A percentile compares a stretch with the other conserved stretches of the same genome.
phyloP scores from a whole-genome alignment of 2,113 vertebrate species.

The Ameiurus melas region DNA sequence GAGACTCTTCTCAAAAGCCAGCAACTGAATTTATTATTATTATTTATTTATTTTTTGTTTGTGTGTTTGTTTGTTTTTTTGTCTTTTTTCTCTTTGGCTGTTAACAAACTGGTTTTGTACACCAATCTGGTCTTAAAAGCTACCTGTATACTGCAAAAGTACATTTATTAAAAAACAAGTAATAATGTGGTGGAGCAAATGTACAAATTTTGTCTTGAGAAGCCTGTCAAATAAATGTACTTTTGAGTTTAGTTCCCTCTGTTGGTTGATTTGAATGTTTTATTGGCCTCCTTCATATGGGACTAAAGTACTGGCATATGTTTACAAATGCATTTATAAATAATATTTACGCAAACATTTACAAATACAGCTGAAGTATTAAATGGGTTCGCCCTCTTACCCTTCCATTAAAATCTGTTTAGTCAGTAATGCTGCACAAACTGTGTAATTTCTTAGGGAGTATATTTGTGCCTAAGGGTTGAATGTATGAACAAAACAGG shows the following conservation, averaged over 20 bases:
- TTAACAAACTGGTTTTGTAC: background rate
- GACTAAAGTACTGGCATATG: background rate
- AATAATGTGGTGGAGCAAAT: background rate
- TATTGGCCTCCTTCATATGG: background rate
- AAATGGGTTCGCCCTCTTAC: background rate
- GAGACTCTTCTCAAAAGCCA: background rate
- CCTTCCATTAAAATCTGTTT: background rate
- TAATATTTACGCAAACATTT: background rate
- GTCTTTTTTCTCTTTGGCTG: background rate
- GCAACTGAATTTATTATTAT: background rate
- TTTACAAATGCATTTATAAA: background rate
- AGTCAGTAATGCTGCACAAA: background rate
- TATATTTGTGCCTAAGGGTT: background rate
- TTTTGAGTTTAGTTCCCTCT: background rate
- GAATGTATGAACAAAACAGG: background rate
- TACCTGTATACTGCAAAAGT: background rate
- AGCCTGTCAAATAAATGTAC: background rate
- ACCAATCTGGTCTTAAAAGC: background rate
- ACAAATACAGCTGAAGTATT: background rate
- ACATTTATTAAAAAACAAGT: no score
- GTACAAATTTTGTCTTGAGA: background rate
- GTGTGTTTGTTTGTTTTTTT: background rate
- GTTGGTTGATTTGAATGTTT: background rate
- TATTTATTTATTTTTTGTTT: background rate
- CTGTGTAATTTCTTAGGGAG: background rate